phyloP scores from a whole-genome alignment of 1,140 invertebrate genomes.

The Calliopsis andreniformis region DNA sequence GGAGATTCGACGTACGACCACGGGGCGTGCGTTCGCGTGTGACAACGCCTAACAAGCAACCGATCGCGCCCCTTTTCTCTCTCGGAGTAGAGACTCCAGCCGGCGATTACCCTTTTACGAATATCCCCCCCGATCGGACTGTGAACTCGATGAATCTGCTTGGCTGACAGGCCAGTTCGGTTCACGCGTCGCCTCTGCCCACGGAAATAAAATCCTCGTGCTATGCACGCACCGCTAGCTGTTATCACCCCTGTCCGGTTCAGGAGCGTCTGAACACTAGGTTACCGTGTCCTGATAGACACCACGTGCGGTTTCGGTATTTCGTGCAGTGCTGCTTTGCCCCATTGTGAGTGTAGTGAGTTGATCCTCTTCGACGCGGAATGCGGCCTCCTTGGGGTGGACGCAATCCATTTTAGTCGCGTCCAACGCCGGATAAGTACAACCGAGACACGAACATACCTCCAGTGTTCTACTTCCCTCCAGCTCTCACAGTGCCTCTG shows the following conservation, averaged over 20 bases:
- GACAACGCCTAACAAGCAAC: slow-evolving; percentile 64
- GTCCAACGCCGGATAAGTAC: slow-evolving; percentile 44
- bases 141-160: slow-evolving; percentile 42
- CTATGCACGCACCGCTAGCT: slow-evolving; percentile 42
- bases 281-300: slow-evolving; percentile 44
- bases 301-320: slow-evolving; percentile 20
- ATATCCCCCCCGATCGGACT: slow-evolving; percentile 11
- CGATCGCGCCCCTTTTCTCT: slow-evolving; percentile 52
- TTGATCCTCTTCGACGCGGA: slow-evolving; percentile 46
- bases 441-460: slow-evolving; percentile 61
- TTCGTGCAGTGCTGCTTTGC: slow-evolving; percentile 44
- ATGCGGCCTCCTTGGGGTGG: slow-evolving; percentile 61
- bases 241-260: slow-evolving; percentile 37
- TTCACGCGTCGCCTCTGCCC: slow-evolving; percentile 17
- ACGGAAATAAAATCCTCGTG: slow-evolving; percentile 33
- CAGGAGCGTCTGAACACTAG: slow-evolving; percentile 51
- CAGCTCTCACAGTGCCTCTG: slow-evolving; percentile 68
- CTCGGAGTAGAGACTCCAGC: slow-evolving; percentile 8
- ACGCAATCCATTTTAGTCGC: slow-evolving; percentile 53
- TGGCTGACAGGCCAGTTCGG: slow-evolving; percentile 11
- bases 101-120: background rate
- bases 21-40: slow-evolving; percentile 63
- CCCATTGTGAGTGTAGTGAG: slow-evolving; percentile 51
- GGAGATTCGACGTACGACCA: slow-evolving; percentile 55
- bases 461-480: slow-evolving; percentile 39